phyloP scores from a whole-genome alignment of 92 coral and sea anemone species.

The Chrysogorgia sp. region DNA sequence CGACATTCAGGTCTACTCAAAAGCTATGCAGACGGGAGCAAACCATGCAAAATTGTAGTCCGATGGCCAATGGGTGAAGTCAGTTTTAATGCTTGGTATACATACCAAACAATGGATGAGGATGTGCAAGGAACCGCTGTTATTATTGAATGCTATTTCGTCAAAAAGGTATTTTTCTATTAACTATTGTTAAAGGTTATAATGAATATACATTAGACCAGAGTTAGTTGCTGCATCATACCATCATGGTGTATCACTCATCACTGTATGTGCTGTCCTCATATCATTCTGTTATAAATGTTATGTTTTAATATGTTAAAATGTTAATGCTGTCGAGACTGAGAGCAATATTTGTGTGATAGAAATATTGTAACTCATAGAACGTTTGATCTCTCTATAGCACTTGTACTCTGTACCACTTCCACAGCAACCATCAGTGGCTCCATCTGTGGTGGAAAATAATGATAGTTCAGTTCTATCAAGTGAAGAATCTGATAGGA shows the following conservation, averaged over 20 bases:
- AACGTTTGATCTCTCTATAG: not conserved
- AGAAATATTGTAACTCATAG: not conserved
- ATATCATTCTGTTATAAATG: not conserved
- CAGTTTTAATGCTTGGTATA: constrained; percentile 41
- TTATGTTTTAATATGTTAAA: too few relatives aligned
- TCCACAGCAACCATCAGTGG: not conserved
- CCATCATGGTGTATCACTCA: too few relatives aligned
- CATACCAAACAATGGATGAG: constrained; percentile 37
- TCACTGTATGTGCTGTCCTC: not conserved
- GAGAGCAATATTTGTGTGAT: too few relatives aligned
- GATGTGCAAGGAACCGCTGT: constrained; percentile 41
- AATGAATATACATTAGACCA: too few relatives aligned
- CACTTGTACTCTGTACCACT: not conserved
- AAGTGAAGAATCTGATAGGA: too few relatives aligned
- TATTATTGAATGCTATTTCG: constrained; percentile 54
- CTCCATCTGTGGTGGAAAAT: not conserved
- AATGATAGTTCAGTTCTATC: too few relatives aligned
- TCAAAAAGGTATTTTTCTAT: constrained; percentile 13
- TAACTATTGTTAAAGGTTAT: too few relatives aligned
- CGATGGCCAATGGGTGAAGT: constrained; percentile 30
- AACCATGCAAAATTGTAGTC: constrained; percentile 40
- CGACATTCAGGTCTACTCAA: not conserved
- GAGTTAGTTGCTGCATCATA: too few relatives aligned
- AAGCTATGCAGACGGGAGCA: constrained; percentile 19
- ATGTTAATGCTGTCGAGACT: not conserved